phyloP scores from a whole-genome alignment of 2,888 invertebrate genomes.

The Drosophila trichaetosa region DNA sequence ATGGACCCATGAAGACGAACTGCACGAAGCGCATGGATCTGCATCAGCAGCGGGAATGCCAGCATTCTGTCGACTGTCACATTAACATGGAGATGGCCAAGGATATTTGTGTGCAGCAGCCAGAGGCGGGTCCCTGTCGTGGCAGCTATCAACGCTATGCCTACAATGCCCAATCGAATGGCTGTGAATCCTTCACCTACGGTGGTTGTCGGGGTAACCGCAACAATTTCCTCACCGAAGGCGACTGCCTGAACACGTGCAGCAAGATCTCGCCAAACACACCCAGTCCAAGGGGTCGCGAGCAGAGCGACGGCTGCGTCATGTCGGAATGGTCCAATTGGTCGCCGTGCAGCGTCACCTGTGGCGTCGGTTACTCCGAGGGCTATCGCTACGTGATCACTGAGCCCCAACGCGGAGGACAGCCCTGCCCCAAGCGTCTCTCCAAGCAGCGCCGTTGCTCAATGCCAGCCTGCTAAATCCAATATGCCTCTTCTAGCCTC shows the following conservation, averaged over 20 bases:
- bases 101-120: conserved; percentile 92
- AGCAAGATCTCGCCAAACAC: conserved; percentile 36
- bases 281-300: conserved; percentile 6
- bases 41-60: conserved; percentile 91
- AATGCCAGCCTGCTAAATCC: conserved; percentile 76
- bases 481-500: background rate
- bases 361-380: conserved; percentile 90
- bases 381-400: conserved; percentile 84
- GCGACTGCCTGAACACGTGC: conserved; percentile 92
- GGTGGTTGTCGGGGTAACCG: conserved; percentile 95
- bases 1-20: conserved; percentile 87
- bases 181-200: conserved; percentile 94
- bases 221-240: conserved; percentile 94
- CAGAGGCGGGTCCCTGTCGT: conserved; percentile 94
- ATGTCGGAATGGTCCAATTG: conserved; percentile 93
- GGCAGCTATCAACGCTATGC: conserved; percentile 95
- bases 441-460: conserved; percentile 82
- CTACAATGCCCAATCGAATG: conserved; percentile 90
- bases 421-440: conserved; percentile 81
- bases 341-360: conserved; percentile 92
- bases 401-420: conserved; percentile 81
- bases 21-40: conserved; percentile 90
- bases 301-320: conserved; percentile 87
- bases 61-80: conserved; percentile 88
- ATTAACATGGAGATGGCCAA: conserved; percentile 91